Conservation (phyloP, 2,888 invertebrate genomes). For the Baccha elongata region DNA sequence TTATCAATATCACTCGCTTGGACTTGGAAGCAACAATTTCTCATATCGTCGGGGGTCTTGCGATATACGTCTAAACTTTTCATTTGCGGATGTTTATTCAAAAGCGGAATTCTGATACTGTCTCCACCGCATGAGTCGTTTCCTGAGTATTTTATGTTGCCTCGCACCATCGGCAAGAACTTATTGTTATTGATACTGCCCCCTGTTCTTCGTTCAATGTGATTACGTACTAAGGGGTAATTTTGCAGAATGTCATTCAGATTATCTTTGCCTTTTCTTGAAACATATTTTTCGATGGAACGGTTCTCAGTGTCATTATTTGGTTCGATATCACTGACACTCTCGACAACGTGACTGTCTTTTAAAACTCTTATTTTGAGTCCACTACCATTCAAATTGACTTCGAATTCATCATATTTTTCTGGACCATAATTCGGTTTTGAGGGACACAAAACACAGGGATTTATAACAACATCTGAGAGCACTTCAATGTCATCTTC, state of each 20-base stretch:
- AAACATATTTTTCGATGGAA: slow-evolving; percentile 82
- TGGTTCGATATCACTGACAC: slow-evolving; percentile 76
- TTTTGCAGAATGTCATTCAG: slow-evolving; percentile 63
- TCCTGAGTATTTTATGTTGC: slow-evolving; percentile 81
- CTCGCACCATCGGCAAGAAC: slow-evolving; percentile 76
- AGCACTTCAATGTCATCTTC: slow-evolving; percentile 72
- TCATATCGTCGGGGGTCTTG: slow-evolving; percentile 73
- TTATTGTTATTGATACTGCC: slow-evolving; percentile 71
- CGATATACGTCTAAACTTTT: slow-evolving; percentile 62
- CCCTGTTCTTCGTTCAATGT: slow-evolving; percentile 76
- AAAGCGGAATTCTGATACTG: slow-evolving; percentile 39
- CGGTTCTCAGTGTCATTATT: slow-evolving; percentile 84
- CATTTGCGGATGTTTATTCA: slow-evolving; percentile 42
- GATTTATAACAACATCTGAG: slow-evolving; percentile 71
- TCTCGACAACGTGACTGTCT: slow-evolving; percentile 79
- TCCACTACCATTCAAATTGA: slow-evolving; percentile 80
- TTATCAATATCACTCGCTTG: slow-evolving; percentile 78
- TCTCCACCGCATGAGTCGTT: slow-evolving; percentile 78
- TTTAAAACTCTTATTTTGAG: slow-evolving; percentile 80
- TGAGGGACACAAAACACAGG: slow-evolving; percentile 76
- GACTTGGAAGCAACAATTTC: slow-evolving; percentile 80
- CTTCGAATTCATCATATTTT: slow-evolving; percentile 81
- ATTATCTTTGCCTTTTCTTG: slow-evolving; percentile 83
- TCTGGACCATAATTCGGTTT: slow-evolving; percentile 78
- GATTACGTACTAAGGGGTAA: slow-evolving; percentile 76